Evolutionary conservation across 35 echinoderm and acorn worm species (phyloP).

Genomic region (Lytechinus variegatus): DNA sequence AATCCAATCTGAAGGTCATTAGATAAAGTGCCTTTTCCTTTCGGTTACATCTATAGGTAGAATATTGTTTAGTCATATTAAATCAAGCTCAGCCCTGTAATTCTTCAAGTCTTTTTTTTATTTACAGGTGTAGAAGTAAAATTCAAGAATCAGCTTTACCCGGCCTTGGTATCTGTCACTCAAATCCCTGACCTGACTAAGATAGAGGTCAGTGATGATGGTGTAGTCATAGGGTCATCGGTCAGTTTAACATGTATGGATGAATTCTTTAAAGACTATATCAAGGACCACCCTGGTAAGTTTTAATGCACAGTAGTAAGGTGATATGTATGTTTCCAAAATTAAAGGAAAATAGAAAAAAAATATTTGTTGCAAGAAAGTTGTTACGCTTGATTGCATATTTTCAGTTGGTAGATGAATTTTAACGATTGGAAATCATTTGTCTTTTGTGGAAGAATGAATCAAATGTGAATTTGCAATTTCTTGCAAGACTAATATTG

Average conservation of each 20-base stretch:
- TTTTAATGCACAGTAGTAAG: neutral
- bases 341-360: no score
- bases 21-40: no score
- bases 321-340: no score
- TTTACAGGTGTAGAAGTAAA: slow-evolving; percentile 87
- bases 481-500: no score
- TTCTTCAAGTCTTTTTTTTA: neutral
- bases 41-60: no score
- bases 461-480: no score
- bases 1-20: no score
- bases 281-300: slow-evolving; percentile 69
- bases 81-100: neutral
- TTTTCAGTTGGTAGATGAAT: no score
- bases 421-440: no score
- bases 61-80: neutral
- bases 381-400: no score
- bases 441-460: no score
- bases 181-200: slow-evolving; percentile 72
- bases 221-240: slow-evolving; percentile 74
- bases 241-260: slow-evolving; percentile 72
- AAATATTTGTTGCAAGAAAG: no score
- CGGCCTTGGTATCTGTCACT: slow-evolving; percentile 66
- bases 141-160: slow-evolving; percentile 91
- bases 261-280: slow-evolving; percentile 64
- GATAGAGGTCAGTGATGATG: slow-evolving; percentile 51